These are phyloP conservation scores for Gallinago stenura DNA, from an alignment of 2,797 vertebrate genomes.

Conservation along the genomic window DNA sequence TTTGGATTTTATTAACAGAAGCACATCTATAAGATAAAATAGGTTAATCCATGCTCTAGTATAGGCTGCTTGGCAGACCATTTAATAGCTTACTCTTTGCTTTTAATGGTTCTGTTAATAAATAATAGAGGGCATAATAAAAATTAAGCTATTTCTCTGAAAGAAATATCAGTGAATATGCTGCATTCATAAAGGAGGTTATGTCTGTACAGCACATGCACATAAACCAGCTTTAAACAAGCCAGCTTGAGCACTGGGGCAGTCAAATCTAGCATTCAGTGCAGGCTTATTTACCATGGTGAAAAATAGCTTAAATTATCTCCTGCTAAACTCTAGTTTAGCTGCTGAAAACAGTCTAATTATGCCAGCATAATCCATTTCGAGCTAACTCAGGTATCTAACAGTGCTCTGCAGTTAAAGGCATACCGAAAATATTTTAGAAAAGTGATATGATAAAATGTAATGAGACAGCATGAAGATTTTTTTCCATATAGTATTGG, in stretches of 20 bases:
- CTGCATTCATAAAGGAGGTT: slow-evolving; percentile 15
- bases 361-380: slow-evolving; percentile 27
- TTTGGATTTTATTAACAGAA: slow-evolving; percentile 48
- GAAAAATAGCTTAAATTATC: slow-evolving; percentile 57
- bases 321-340: slow-evolving; percentile 41
- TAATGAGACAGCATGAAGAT: neutral
- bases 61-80: slow-evolving; percentile 25
- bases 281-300: slow-evolving; percentile 49
- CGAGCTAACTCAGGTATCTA: slow-evolving; percentile 5
- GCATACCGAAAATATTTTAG: neutral
- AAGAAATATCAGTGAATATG: slow-evolving; percentile 25
- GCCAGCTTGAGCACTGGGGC: neutral
- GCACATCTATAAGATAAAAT: slow-evolving; percentile 31
- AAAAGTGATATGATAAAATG: neutral
- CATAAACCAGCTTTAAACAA: neutral
- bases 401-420: neutral
- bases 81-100: slow-evolving; percentile 43
- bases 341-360: slow-evolving; percentile 43
- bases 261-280: slow-evolving; percentile 2
- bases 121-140: slow-evolving; percentile 40
- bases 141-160: slow-evolving; percentile 44
- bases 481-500: neutral
- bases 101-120: slow-evolving; percentile 56
- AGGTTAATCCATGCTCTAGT: slow-evolving; percentile 22
- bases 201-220: neutral